Evolutionary conservation across 2,113 vertebrate genomes (phyloP), one percentile per base, ranked within the genome.

Genomic region (Pomatostomus ruficeps): DNA sequence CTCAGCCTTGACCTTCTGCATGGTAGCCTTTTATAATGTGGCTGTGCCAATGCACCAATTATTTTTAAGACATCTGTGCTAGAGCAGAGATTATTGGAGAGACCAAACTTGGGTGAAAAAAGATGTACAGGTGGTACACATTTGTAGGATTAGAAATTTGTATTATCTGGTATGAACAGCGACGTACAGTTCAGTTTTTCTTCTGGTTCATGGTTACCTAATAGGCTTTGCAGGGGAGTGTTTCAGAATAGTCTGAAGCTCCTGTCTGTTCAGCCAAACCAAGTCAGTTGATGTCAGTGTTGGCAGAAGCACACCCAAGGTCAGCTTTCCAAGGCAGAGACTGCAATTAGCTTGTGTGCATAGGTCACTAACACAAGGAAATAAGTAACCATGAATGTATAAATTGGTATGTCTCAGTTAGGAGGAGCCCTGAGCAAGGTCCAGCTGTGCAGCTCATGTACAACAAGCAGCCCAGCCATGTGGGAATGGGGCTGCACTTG

Each of bases 361-460:
- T 65, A 48, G 12, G 38, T 77, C 38, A 29, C 40, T 52, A 52
- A n/a, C 2, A 1, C 4, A 2, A 48, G 20, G 31, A 43, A 33
- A 48, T 49, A 51, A 82, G n/a, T 71, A 75, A 33, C 26, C 1
- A 0, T 42, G 46, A 49, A 29, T 14, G 15, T 79, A 0, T 35
- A 45, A 40, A 24, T 24, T 31, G 8, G 5, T 22, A 3, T 58
- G 36, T 61, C n/a, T 94, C 46, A 38, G 68, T 31, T 20, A 33
- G 71, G 82, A 85, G 33, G 24, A 75, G 7, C 16, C 14, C 12
- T 71, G 33, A 68, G n/a, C 49, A 59, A 43, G 45, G 35, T 59
- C n/a, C 70, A 10, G 33, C 35, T 2, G 0, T 13, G 35, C 11
- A 78, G 29, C 43, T 82, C 8, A 6, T 1, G 1, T 40, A 7